Evolutionary conservation across 2,888 invertebrate genomes (phyloP), one percentile per base, ranked within the genome.

Genomic region (Phorcus lineatus): DNA sequence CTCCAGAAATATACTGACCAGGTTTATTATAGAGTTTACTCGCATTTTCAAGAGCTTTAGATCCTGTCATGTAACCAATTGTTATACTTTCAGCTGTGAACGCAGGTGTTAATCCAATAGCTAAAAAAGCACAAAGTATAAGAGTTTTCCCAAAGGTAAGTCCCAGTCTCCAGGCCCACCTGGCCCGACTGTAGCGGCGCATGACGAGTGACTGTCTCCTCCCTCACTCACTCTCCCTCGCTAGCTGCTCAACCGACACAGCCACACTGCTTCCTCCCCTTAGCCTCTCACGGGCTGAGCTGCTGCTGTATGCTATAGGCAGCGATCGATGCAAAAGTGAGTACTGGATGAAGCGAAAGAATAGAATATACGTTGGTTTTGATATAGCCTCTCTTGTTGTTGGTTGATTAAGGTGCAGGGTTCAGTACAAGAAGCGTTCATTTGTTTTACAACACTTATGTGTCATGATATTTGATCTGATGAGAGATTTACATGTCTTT

Each of bases 1-100:
- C 98, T 52, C 98, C 98, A 90, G 95, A 95, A 88, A 95, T 95
- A 74, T 94, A 94, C 80, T 94, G 93, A 79, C 96, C 96, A 13
- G 97, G 97, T 83, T 96, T 95, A 80, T 96, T 95, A 92, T 97
- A 97, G 19, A 83, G 84, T 13, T 52, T 54, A 19, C 40, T 70
- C 9, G 47, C 67, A 6, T 78, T 75, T n/a, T 66, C 77, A 0
- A 81, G 80, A 6, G 66, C 24, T 31, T 81, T 80, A 0, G 89
- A 88, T 4, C 89, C 88, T 0, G 90, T 90, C 17, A 91, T 85
- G 81, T 90, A 91, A 66, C 91, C 91, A 13, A 91, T 78, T 31
- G 83, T 82, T 28, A 91, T 90, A 11, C 85, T 81, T 9, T 88
- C 81, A 17, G 53, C 19, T 7, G 53, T 74, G n/a, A 40, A 24